Conservation (phyloP, 2,113 vertebrate genomes). For the Peromyscus leucopus region DNA sequence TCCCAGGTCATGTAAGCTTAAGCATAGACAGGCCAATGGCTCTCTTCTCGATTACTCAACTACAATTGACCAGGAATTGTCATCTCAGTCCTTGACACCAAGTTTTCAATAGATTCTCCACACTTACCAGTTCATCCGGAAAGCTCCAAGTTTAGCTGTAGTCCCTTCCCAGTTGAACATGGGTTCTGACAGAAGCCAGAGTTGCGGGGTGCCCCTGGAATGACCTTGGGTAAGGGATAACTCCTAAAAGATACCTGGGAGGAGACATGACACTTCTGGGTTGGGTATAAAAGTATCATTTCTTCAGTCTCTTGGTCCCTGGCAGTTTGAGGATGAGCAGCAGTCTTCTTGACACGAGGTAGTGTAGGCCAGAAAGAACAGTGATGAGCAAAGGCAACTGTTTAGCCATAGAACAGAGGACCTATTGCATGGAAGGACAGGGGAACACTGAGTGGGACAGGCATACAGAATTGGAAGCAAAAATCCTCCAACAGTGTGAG, state of each 20-base stretch:
- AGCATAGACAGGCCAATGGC: not conserved
- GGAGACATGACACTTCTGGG: not conserved
- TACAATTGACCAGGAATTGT: not conserved
- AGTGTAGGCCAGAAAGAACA: not conserved
- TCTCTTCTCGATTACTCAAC: not conserved
- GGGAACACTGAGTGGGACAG: not conserved
- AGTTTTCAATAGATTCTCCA: not conserved
- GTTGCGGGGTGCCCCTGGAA: not conserved
- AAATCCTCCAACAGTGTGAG: not conserved
- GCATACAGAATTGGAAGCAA: not conserved
- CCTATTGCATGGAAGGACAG: not conserved
- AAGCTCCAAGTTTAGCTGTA: not conserved
- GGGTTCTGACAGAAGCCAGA: not conserved
- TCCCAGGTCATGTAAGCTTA: not conserved
- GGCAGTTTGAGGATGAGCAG: not conserved
- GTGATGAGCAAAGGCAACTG: too few relatives aligned
- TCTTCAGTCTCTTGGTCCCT: not conserved
- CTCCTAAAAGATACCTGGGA: not conserved
- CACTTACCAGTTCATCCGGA: not conserved
- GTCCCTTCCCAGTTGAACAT: too few relatives aligned
- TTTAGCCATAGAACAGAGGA: not conserved
- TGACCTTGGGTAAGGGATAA: not conserved
- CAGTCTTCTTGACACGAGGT: not conserved
- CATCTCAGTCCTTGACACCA: not conserved
- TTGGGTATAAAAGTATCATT: not conserved